Conservation (phyloP, 2,888 invertebrate species). For the Tachina grossa region DNA sequence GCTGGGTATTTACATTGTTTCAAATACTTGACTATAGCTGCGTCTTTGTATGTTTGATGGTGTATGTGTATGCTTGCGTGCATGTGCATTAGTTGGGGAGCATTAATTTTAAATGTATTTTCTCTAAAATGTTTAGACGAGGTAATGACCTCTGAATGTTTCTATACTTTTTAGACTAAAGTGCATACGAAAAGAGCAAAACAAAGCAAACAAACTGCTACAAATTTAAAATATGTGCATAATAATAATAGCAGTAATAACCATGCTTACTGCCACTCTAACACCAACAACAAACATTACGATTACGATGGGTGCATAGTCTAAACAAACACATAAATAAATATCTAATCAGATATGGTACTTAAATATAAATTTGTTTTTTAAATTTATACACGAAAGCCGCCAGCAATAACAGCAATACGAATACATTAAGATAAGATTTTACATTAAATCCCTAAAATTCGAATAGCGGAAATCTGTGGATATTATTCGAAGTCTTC, state of each 20-base stretch:
- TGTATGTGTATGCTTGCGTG: neutral
- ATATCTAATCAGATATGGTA: constrained; percentile 14
- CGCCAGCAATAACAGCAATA: neutral
- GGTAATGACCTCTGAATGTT: constrained; percentile 46
- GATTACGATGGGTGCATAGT: constrained; percentile 2
- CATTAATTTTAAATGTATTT: constrained; percentile 3
- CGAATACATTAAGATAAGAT: neutral
- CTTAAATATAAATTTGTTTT: neutral
- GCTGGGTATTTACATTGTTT: no score
- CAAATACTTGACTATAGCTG: no score
- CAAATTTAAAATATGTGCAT: constrained; percentile 27
- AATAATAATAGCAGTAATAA: constrained; percentile 7
- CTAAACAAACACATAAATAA: neutral
- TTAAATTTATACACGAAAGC: constrained; percentile 41
- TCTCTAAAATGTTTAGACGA: constrained; percentile 5
- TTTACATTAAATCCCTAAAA: neutral
- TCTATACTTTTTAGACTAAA: constrained; percentile 29
- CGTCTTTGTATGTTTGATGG: neutral
- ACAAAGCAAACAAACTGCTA: constrained; percentile 23
- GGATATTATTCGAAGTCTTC: no score
- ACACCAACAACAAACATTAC: constrained; percentile 38
- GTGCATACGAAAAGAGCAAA: constrained; percentile 11
- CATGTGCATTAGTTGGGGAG: neutral
- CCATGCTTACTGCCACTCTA: neutral
- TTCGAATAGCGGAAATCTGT: no score